These are phyloP conservation scores for Lacanobia oleracea DNA, from an alignment of 2,888 invertebrate species.

Conservation along the genomic window DNA sequence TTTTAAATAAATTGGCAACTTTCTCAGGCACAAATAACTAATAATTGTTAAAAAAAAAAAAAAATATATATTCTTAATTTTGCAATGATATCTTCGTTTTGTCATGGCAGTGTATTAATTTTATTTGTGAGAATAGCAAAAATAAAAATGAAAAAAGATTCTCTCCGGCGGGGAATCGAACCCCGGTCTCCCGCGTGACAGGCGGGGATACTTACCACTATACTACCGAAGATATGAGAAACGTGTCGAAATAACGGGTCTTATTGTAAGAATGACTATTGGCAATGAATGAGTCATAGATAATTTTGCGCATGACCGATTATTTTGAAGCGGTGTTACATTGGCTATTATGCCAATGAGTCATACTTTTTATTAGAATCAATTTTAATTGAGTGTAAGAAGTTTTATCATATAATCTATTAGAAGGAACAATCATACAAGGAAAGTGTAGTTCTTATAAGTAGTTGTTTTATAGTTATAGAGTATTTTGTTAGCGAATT, in stretches of 20 bases:
- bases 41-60: no score
- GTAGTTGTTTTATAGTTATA: neutral
- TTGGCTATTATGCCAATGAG: slow-evolving; percentile 25
- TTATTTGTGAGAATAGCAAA: rapidly evolving
- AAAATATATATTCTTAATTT: neutral
- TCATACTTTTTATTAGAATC: slow-evolving; percentile 41
- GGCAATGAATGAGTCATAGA: slow-evolving; percentile 34
- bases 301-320: slow-evolving; percentile 32
- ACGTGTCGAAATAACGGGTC: neutral
- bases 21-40: neutral
- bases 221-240: slow-evolving; percentile 86
- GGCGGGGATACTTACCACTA: slow-evolving; percentile 91
- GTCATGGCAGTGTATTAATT: rapidly evolving
- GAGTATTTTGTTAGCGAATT: no score
- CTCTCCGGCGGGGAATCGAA: slow-evolving; percentile 91
- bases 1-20: neutral
- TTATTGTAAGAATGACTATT: slow-evolving; percentile 5
- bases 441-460: neutral
- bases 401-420: slow-evolving; percentile 13
- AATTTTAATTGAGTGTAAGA: slow-evolving; percentile 4
- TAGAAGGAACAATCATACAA: neutral
- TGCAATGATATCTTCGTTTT: neutral
- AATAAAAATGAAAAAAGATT: slow-evolving; percentile 66
- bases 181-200: slow-evolving; percentile 91
- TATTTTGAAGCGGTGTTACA: slow-evolving; percentile 18